These are phyloP conservation scores for Syngnathus scovelli DNA, from an alignment of 2,113 vertebrate species.

Conservation along the genomic window DNA sequence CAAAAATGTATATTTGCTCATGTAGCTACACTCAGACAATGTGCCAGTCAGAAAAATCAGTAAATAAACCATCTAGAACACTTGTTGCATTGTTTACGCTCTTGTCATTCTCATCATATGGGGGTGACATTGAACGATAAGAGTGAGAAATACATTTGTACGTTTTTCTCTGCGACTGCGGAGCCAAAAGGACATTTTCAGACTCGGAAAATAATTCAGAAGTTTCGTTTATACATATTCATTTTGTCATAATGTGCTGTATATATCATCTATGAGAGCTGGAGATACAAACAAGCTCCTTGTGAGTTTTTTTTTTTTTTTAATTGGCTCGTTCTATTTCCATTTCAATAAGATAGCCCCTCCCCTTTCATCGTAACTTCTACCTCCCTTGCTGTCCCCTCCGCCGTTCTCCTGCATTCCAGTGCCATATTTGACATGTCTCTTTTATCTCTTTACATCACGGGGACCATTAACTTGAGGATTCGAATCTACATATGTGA, in stretches of 20 bases:
- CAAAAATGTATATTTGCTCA: too few species aligned
- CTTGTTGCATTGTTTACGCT: not conserved
- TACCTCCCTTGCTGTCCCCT: constrained; percentile 39
- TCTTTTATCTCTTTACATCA: constrained; percentile 43
- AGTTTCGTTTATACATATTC: constrained; percentile 63
- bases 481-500: constrained; percentile 36
- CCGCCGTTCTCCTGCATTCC: constrained; percentile 51
- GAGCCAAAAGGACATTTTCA: constrained; percentile 38
- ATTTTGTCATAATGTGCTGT: constrained; percentile 66
- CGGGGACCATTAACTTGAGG: constrained; percentile 45
- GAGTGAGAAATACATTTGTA: constrained; percentile 36
- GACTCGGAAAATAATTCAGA: constrained; percentile 57
- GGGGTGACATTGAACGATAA: constrained; percentile 20
- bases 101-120: constrained; percentile 6
- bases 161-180: constrained; percentile 31
- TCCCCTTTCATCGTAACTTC: constrained; percentile 30
- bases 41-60: too few species aligned
- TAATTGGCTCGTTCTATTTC: constrained; percentile 71
- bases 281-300: constrained; percentile 66
- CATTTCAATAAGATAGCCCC: constrained; percentile 68
- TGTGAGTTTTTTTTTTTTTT: constrained; percentile 66
- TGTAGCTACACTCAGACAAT: too few species aligned
- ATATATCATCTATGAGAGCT: constrained; percentile 63
- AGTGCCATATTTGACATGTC: constrained; percentile 58
- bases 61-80: not conserved